Base-by-base conservation (phyloP, 1,140 invertebrate genomes). In the Leptinotarsa texana region DNA sequence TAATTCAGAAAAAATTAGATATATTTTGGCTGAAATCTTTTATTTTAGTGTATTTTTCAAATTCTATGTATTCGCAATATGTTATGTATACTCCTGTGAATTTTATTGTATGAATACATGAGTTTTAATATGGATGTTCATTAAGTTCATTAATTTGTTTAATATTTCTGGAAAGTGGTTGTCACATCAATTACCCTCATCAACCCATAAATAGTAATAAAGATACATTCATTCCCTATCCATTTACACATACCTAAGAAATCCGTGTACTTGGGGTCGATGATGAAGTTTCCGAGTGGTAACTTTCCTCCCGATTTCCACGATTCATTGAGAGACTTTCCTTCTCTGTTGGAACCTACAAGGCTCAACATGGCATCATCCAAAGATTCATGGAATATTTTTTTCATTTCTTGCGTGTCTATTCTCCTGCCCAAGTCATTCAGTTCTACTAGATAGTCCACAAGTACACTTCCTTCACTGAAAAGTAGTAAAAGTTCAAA, bases 261-360 rank as follows among this genome's bases (percentile, higher is more conserved):
- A 84, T 96, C 94, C n/a, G 94, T 96, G 82, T 90, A 94, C 75
- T 91, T 90, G 1, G 94, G 93, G 87, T 96, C 95, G 74, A 96
- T 91, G 0, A 90, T 87, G 81, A 94, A 96, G 78, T 91, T 90
- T 47, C 95, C 95, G 74, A 96, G 89, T 83, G 90, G 89, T 74
- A 92, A 88, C 72, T 89, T 90, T 22, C 74, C 79, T 47, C 72
- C 75, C 4, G 74, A 57, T 73, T 79, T 75, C 17, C 66, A 74
- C 17, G 81, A 84, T 66, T 86, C 83, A 78, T 89, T 88, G 74
- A 90, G 87, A 73, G 87, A 86, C 80, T 86, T 87, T 47, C 89
- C 88, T 82, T 89, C 89, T 71, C 88, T 85, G 68, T 89, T 86
- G 71, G 88, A 82, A 77, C 86, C 86, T 74, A 85, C 85, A 63